Base-by-base conservation (phyloP, 2,888 invertebrate species). In the Drosophila peninsularis region DNA sequence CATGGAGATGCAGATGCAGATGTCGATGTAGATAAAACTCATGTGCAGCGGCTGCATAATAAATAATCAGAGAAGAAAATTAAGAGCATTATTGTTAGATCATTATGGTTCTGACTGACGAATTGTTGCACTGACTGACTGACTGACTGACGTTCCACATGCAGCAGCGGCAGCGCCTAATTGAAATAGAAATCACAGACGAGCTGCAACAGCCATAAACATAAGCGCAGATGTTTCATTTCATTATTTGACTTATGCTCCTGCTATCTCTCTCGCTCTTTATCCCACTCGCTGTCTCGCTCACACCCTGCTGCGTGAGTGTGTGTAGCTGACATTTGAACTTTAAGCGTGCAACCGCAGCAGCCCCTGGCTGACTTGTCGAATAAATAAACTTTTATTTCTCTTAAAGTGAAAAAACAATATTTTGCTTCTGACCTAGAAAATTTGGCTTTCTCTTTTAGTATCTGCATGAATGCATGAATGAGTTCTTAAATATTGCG, bases 41-140 rank as follows among this genome's bases (percentile, higher is more conserved):
- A 61, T 69, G 50, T 70, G 68, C 73, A 62, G 64, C 52, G 64
- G 61, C 71, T 75, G 68, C 60, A 76, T 60, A 65, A 73, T 76
- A 76, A 73, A 78, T 78, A 61, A 68, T 52, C 57, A 62, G 55
- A 63, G 50, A 30, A 49, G 47, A 80, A 83, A 77, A 86, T 82
- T 80, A 83, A 79, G 76, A 82, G 66, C 80, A 80, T 88, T 82
- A 88, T 88, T 83, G 86, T 83, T 75, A 62, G 78, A 81, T 82
- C 82, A 82, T 78, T 87, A 83, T 53, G 56, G 72, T 56, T 71
- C 76, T 49, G 45, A 34, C 44, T 52, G 53, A 49, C 45, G 21
- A 34, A 58, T 19, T 58, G 61, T 32, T 41, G 30, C 5, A 53
- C 70, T 56, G 47, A 47, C n/a, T 14, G 42, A 42, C n/a, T 27